Conservation (phyloP, 2,113 vertebrate species). For the Aegithalos caudatus region DNA sequence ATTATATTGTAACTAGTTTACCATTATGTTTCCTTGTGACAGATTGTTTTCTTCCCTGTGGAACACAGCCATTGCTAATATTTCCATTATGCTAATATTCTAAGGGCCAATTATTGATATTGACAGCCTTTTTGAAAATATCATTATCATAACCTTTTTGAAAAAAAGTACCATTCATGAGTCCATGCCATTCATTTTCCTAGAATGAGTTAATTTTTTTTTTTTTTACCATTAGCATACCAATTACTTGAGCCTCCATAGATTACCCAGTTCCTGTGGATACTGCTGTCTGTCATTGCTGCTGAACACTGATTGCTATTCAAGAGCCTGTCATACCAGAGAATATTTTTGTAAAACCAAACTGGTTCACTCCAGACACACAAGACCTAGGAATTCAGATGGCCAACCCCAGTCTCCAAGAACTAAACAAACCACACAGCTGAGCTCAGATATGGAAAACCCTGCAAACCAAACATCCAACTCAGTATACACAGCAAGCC, state of each 20-base stretch:
- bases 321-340: slow-evolving; percentile 40
- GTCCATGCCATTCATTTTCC: background rate
- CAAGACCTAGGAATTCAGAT: slow-evolving; percentile 68
- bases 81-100: slow-evolving; percentile 11
- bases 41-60: slow-evolving; percentile 15
- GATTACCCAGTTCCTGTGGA: slow-evolving; percentile 55
- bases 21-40: background rate
- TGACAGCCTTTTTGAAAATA: background rate
- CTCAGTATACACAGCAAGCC: background rate
- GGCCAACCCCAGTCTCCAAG: slow-evolving; percentile 61
- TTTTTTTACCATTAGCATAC: slow-evolving; percentile 36
- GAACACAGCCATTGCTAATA: background rate
- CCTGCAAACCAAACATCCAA: slow-evolving; percentile 42
- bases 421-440: slow-evolving; percentile 69
- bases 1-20: slow-evolving; percentile 20
- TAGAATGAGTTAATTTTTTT: slow-evolving; percentile 9
- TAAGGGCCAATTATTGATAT: background rate
- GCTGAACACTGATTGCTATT: slow-evolving; percentile 60
- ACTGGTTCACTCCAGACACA: slow-evolving; percentile 44
- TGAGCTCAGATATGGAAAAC: slow-evolving; percentile 67
- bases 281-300: slow-evolving; percentile 48
- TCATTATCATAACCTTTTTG: background rate
- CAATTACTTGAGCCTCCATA: slow-evolving; percentile 48
- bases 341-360: slow-evolving; percentile 64
- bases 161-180: background rate